These are phyloP conservation scores for Tromatobia lineatoria DNA, from an alignment of 2,888 invertebrate species.

Conservation along the genomic window DNA sequence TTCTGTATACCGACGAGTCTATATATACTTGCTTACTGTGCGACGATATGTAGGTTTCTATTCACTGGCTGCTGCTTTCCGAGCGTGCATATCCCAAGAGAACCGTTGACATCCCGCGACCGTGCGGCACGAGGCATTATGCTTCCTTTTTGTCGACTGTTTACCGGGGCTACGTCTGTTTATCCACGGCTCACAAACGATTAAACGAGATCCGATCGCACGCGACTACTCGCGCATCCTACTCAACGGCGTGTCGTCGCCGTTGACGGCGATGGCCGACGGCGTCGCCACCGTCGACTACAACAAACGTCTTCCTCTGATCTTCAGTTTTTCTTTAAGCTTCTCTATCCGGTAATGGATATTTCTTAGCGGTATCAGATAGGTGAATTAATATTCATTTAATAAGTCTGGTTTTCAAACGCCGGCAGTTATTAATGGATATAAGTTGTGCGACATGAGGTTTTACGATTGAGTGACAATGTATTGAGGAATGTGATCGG, in stretches of 20 bases:
- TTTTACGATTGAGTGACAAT: not conserved
- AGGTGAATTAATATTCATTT: constrained; percentile 6
- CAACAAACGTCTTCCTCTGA: constrained; percentile 36
- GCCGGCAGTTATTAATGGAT: not conserved
- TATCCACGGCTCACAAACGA: constrained; percentile 52
- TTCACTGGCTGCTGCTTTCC: constrained; percentile 5
- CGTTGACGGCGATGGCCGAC: not conserved
- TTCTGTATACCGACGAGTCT: constrained; percentile 3
- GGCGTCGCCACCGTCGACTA: constrained; percentile 3
- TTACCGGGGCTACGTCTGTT: constrained; percentile 50
- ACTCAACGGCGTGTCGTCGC: constrained; percentile 1
- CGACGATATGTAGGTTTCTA: constrained; percentile 52
- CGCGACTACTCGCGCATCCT: constrained; percentile 30
- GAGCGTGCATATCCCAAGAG: constrained; percentile 73
- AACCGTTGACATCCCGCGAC: constrained; percentile 75
- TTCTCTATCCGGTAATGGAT: not conserved
- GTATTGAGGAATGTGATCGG: not conserved
- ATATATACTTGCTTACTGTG: not conserved
- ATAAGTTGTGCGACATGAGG: not conserved
- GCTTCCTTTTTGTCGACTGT: constrained; percentile 67
- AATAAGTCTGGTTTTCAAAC: not conserved
- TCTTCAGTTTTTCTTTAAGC: not conserved
- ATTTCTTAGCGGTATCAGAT: constrained; percentile 11
- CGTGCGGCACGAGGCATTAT: constrained; percentile 71
- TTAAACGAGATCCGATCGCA: constrained; percentile 59